Percentiles rank a stretch among this genome's conserved stretches.
Evolutionary conservation across 2,113 vertebrate genomes (phyloP).

Genomic region (Cryptotis parvus): DNA sequence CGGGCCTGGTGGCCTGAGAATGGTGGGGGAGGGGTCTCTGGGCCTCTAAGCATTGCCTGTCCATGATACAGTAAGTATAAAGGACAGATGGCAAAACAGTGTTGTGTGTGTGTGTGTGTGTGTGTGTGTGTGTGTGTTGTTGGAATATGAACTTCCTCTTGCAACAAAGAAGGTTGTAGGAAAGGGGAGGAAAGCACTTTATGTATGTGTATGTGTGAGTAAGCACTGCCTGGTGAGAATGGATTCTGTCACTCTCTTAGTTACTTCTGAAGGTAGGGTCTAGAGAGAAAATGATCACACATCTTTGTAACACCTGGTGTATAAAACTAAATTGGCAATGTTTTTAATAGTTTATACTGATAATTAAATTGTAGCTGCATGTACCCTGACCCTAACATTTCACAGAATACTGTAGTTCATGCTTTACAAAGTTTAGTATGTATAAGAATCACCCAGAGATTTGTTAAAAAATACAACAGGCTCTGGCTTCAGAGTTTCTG

Average conservation of each 20-base stretch:
- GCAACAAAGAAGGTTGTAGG: not conserved
- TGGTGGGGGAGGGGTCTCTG: too few relatives aligned
- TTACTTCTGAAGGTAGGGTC: not conserved
- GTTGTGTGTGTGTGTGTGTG: not conserved
- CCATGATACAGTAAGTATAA: not conserved
- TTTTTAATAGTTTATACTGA: not conserved
- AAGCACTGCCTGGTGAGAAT: slow-evolving; percentile 44
- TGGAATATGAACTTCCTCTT: slow-evolving; percentile 1
- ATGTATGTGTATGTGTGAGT: not conserved
- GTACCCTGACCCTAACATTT: not conserved
- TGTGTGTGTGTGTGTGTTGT: not conserved
- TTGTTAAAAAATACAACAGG: not conserved
- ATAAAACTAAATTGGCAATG: not conserved
- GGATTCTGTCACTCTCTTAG: slow-evolving; percentile 25
- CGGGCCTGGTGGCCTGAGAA: too few relatives aligned
- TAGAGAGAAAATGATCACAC: slow-evolving; percentile 3
- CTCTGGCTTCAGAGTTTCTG: not conserved
- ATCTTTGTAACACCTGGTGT: not conserved
- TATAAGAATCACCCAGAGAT: not conserved
- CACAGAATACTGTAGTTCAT: not conserved
- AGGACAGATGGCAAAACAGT: not conserved
- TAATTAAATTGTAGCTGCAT: slow-evolving; percentile 23
- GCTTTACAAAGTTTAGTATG: not conserved
- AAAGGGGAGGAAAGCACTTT: not conserved
- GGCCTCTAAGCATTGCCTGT: not conserved